These are phyloP conservation scores for Peromyscus nudipes DNA, from an alignment of 2,797 vertebrate species.

Conservation along the genomic window DNA sequence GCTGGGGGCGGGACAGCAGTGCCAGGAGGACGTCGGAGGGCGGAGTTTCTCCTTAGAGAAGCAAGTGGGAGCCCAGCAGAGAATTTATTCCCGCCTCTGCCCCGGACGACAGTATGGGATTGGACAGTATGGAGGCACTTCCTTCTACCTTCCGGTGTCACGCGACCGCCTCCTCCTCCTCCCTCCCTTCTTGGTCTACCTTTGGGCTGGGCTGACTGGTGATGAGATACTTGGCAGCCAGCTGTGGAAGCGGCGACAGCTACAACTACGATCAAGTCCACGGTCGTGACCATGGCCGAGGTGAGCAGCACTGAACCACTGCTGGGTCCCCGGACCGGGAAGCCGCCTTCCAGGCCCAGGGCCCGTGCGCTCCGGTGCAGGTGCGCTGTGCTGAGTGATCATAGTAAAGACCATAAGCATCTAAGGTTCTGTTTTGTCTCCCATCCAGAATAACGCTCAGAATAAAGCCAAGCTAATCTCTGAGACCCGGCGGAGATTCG, in stretches of 20 bases:
- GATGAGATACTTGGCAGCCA: constrained; percentile 52
- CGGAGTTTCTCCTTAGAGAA: neutral
- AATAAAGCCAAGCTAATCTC: constrained; percentile 92
- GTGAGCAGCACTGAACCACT: constrained; percentile 74
- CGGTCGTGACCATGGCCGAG: constrained; percentile 84
- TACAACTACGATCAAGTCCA: neutral
- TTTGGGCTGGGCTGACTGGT: neutral
- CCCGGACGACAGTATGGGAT: constrained; percentile 4
- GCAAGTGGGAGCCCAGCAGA: constrained; percentile 11
- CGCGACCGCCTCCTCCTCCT: constrained; percentile 63
- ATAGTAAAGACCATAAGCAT: neutral
- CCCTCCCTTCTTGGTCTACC: neutral
- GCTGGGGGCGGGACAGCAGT: constrained; percentile 31
- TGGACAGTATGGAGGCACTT: constrained; percentile 29
- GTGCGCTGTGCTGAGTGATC: constrained; percentile 24
- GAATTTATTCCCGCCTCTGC: constrained; percentile 48
- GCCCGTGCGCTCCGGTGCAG: neutral
- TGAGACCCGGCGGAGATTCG: constrained; percentile 94
- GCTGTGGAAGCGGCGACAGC: neutral
- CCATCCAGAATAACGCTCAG: constrained; percentile 83
- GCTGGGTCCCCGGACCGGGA: neutral
- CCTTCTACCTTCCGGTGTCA: constrained; percentile 76
- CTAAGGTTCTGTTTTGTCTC: constrained; percentile 37
- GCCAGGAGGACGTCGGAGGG: neutral
- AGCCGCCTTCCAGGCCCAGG: neutral